Conservation (phyloP, 2,113 vertebrate genomes). For the Oncorhynchus nerka region DNA sequence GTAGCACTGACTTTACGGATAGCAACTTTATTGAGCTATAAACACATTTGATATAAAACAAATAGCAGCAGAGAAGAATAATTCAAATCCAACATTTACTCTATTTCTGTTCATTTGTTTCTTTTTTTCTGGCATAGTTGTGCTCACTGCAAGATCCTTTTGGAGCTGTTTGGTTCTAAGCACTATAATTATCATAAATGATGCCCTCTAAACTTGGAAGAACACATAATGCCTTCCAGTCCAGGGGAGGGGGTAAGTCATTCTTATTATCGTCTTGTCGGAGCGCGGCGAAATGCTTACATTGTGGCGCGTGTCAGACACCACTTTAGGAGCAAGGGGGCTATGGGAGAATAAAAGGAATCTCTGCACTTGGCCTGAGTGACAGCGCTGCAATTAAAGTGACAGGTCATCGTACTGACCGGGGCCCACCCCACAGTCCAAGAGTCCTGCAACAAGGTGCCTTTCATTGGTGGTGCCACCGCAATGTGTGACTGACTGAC, state of each 20-base stretch:
- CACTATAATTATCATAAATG: constrained; percentile 11
- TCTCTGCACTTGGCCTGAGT: constrained; percentile 10
- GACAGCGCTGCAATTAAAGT: constrained; percentile 36
- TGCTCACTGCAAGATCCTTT: background rate
- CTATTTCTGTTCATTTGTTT: background rate
- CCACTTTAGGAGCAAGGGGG: background rate
- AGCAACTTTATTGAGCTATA: background rate
- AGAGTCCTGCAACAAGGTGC: background rate
- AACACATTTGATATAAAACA: too few species aligned
- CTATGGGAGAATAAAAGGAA: constrained; percentile 15
- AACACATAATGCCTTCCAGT: background rate
- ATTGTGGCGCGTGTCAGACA: background rate
- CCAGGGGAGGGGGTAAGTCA: constrained; percentile 1
- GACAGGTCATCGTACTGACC: constrained; percentile 22
- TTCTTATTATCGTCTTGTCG: constrained; percentile 13
- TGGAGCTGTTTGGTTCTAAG: background rate
- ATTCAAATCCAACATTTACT: background rate
- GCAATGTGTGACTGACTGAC: background rate
- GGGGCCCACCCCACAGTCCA: constrained; percentile 11
- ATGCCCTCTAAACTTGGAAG: constrained; percentile 2
- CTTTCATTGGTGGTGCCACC: background rate
- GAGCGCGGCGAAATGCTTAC: background rate
- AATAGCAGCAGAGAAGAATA: too few species aligned
- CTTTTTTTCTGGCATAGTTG: background rate
- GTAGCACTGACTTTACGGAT: too few species aligned